Base-by-base conservation (phyloP, 1,140 invertebrate species). In the Drosophila ironensis region DNA sequence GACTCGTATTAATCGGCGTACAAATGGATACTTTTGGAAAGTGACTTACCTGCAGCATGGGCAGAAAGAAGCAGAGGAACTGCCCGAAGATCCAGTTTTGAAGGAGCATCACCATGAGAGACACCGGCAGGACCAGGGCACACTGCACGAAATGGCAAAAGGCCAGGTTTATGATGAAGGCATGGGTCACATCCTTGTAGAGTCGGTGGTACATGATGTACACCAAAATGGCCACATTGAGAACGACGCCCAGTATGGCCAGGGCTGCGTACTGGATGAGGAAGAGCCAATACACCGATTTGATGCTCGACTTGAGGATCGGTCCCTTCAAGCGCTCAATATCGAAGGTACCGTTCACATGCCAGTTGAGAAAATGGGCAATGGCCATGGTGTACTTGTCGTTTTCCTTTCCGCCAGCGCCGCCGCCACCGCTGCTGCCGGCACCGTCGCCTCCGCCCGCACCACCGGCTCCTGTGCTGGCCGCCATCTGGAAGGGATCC, bases 21-120 rank as follows among this genome's bases (percentile, higher is more conserved):
- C n/a, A n/a, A 30, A 9, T 11, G n/a, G 28, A 30, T n/a, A 35
- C 1, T 12, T 16, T 5, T 35, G 4, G n/a, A n/a, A n/a, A n/a
- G n/a, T 0, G 2, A 90, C 91, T 90, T 80, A 93, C 93, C 91
- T 95, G 95, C 48, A 95, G 76, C 93, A 95, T 95, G 0, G 95
- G 94, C 37, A 95, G 72, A 78, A 94, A 94, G 72, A 93, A 94
- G 88, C 95, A 95, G n/a, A 95, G 78, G 69, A 95, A 93, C 56
- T 94, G 92, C 4, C 94, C 94, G 61, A 95, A 93, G 35, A 95
- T 91, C 94, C 94, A 95, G 84, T 95, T 95, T 69, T 94, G 92
- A 25, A 95, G 90, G 1, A 95, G 91, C 60, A 95, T 90, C 24
- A 95, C 93, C 51, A 93, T 92, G 42, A 95, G 71, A 1, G 94